Evolutionary conservation across 2,888 invertebrate species (phyloP).

Genomic region (Dromius quadrimaculatus): DNA sequence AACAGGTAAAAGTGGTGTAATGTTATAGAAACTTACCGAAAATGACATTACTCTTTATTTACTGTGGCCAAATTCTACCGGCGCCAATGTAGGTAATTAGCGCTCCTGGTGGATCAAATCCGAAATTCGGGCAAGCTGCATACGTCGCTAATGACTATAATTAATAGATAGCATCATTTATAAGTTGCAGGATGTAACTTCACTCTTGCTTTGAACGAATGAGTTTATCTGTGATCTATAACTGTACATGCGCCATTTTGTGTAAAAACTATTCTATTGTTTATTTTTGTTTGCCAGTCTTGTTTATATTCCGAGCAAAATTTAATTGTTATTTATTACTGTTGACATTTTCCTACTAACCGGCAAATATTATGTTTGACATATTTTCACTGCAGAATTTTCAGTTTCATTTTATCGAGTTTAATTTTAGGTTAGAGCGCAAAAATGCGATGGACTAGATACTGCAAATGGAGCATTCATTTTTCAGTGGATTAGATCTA

Average conservation of each 20-base stretch:
- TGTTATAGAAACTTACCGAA: too few relatives aligned
- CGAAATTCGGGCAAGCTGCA: conserved; percentile 25
- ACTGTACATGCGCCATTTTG: conserved; percentile 12
- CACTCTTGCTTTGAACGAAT: conserved; percentile 15
- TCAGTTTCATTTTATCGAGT: too few relatives aligned
- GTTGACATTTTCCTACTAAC: not conserved
- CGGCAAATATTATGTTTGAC: not conserved
- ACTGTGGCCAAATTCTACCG: too few relatives aligned
- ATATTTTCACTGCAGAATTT: too few relatives aligned
- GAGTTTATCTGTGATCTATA: conserved; percentile 22
- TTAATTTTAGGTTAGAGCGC: too few relatives aligned
- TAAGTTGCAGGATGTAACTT: conserved; percentile 34
- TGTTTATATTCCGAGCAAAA: not conserved
- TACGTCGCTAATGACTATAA: conserved; percentile 43
- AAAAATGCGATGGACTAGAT: too few relatives aligned
- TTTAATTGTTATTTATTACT: not conserved
- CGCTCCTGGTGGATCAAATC: not conserved
- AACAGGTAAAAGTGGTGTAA: too few relatives aligned
- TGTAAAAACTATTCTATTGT: conserved; percentile 17
- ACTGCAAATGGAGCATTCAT: too few relatives aligned
- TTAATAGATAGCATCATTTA: conserved; percentile 48
- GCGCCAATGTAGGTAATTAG: not conserved
- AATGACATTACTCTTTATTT: too few relatives aligned
- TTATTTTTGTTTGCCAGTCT: conserved; percentile 14
- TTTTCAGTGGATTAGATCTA: too few relatives aligned